These are phyloP conservation scores for Falco punctatus DNA, from an alignment of 2,113 vertebrate genomes.

Conservation along the genomic window DNA sequence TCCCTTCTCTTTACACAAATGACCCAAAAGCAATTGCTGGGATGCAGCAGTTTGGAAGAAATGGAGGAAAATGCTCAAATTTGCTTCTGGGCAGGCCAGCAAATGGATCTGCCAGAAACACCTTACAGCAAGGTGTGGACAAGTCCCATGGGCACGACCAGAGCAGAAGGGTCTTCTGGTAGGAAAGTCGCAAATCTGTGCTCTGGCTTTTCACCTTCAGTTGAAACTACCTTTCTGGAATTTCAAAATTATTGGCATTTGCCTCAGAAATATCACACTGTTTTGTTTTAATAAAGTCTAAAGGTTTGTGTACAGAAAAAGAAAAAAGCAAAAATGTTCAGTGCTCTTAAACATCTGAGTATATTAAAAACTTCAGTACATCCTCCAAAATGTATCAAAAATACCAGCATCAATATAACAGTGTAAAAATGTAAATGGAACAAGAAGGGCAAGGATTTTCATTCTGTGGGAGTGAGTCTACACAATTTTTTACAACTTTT, in stretches of 20 bases:
- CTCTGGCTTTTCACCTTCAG: not conserved
- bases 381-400: not conserved
- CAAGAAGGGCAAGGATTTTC: not conserved
- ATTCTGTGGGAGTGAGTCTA: not conserved
- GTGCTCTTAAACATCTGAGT: not conserved
- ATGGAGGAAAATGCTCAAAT: not conserved
- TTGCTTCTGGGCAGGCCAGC: not conserved
- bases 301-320: constrained; percentile 4
- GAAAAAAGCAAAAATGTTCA: not conserved
- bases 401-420: not conserved
- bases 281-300: constrained; percentile 23
- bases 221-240: not conserved
- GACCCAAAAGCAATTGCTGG: not conserved
- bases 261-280: not conserved
- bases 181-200: not conserved
- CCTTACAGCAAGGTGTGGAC: not conserved
- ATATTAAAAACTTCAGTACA: constrained; percentile 27
- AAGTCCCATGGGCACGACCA: not conserved
- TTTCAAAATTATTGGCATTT: constrained; percentile 17
- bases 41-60: not conserved
- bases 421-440: constrained; percentile 1
- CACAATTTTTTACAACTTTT: not conserved
- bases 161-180: not conserved
- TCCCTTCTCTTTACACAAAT: not conserved
- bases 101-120: accelerated